A percentile compares a stretch with the other conserved stretches of the same genome.
Evolutionary conservation across 2,888 invertebrate species (phyloP).

Genomic region (Baronia brevicornis): DNA sequence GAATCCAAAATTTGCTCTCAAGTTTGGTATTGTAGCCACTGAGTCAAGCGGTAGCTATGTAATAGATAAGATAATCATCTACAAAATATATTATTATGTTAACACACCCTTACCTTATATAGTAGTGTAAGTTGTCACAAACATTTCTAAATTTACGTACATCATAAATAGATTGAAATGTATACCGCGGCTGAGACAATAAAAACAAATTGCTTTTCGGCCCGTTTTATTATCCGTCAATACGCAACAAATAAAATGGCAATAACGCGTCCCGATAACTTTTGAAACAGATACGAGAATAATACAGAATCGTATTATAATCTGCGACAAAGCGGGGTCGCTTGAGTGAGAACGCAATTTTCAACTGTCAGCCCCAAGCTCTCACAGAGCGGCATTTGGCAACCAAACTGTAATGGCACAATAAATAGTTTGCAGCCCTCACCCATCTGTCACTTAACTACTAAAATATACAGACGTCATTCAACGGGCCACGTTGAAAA

Average conservation of each 20-base stretch:
- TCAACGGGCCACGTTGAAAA: constrained; percentile 63
- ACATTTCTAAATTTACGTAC: constrained; percentile 39
- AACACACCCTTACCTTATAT: no score
- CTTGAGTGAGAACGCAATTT: constrained; percentile 49
- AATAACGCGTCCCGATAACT: constrained; percentile 33
- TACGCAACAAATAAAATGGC: constrained; percentile 53
- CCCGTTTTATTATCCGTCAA: constrained; percentile 52
- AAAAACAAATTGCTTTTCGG: constrained; percentile 55
- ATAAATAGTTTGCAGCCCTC: constrained; percentile 71
- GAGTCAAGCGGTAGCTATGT: no score
- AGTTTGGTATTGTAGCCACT: no score
- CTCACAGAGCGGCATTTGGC: constrained; percentile 49
- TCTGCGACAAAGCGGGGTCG: constrained; percentile 35
- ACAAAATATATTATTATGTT: no score
- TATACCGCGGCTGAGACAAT: constrained; percentile 50
- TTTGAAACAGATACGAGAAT: constrained; percentile 30
- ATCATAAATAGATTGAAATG: constrained; percentile 68
- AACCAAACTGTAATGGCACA: constrained; percentile 66
- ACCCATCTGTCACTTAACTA: constrained; percentile 74
- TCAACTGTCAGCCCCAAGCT: constrained; percentile 60
- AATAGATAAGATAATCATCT: no score
- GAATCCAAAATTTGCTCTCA: no score
- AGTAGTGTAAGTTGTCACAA: no score
- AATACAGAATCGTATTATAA: constrained; percentile 37
- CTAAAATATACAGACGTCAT: constrained; percentile 74